Conservation (phyloP, 2,113 vertebrate genomes). For the Mastomys coucha region DNA sequence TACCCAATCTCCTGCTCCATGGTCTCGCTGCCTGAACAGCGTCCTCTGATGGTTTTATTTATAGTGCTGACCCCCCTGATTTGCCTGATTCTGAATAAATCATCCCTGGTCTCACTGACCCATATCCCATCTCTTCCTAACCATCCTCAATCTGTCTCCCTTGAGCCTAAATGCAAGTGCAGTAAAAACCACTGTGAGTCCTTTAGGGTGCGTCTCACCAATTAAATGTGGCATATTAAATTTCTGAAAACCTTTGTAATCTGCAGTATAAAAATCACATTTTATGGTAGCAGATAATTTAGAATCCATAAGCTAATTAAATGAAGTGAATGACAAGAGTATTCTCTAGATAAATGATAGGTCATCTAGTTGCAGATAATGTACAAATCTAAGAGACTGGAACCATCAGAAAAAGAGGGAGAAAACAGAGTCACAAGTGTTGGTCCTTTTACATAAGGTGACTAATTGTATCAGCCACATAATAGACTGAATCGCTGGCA, state of each 20-base stretch:
- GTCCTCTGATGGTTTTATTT: constrained; percentile 76
- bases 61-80: constrained; percentile 71
- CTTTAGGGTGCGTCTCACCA: constrained; percentile 87
- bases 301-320: constrained; percentile 90
- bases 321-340: constrained; percentile 89
- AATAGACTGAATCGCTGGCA: constrained; percentile 53
- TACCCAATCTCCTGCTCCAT: constrained; percentile 63
- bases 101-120: constrained; percentile 82
- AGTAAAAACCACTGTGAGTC: constrained; percentile 83
- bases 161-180: constrained; percentile 77
- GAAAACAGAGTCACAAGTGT: constrained; percentile 73
- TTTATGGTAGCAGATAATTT: constrained; percentile 90
- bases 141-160: constrained; percentile 72
- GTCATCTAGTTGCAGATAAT: constrained; percentile 83
- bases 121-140: constrained; percentile 86
- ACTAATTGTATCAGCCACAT: constrained; percentile 66
- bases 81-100: constrained; percentile 84
- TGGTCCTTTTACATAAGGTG: constrained; percentile 81
- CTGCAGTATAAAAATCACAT: constrained; percentile 88
- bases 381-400: constrained; percentile 83
- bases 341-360: constrained; percentile 85
- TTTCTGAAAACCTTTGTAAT: constrained; percentile 88
- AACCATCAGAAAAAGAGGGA: constrained; percentile 72
- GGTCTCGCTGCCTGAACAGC: constrained; percentile 68
- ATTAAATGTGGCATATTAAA: constrained; percentile 89